A percentile compares a stretch with the other conserved stretches of the same genome.
Conservation (phyloP, 2,113 vertebrate genomes). For the Bolborhynchus lineola region DNA sequence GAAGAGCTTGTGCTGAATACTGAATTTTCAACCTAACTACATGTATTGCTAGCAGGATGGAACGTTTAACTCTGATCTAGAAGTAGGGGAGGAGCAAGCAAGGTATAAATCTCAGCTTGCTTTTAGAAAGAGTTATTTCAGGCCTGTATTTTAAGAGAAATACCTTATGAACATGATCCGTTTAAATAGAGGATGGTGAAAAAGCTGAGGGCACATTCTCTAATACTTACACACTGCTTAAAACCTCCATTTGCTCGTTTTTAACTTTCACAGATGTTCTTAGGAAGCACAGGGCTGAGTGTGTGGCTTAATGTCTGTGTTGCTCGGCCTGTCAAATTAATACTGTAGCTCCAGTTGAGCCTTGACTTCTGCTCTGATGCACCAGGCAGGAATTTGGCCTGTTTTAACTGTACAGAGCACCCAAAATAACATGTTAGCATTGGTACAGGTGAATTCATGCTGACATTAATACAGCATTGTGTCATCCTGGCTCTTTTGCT, state of each 20-base stretch:
- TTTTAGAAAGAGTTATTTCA: background rate
- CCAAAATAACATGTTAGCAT: background rate
- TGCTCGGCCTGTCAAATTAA: background rate
- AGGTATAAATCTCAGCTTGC: background rate
- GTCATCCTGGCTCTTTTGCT: background rate
- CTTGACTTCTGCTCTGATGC: background rate
- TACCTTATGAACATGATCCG: accelerated
- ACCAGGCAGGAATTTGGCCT: background rate
- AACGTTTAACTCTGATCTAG: background rate
- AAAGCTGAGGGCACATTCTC: background rate
- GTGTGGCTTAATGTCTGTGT: background rate
- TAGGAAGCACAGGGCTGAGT: background rate
- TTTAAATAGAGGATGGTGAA: background rate
- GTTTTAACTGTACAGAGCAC: background rate
- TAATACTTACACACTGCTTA: background rate
- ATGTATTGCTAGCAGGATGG: background rate
- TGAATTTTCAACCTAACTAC: background rate
- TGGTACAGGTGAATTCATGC: background rate
- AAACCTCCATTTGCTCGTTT: background rate
- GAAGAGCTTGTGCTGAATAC: constrained; percentile 6
- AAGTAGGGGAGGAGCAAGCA: background rate
- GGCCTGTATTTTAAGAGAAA: background rate
- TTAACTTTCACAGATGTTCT: background rate
- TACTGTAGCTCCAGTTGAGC: accelerated
- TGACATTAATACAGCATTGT: background rate